Evolutionary conservation across 2,888 invertebrate species (phyloP).

Genomic region (Epistrophe grossulariae): DNA sequence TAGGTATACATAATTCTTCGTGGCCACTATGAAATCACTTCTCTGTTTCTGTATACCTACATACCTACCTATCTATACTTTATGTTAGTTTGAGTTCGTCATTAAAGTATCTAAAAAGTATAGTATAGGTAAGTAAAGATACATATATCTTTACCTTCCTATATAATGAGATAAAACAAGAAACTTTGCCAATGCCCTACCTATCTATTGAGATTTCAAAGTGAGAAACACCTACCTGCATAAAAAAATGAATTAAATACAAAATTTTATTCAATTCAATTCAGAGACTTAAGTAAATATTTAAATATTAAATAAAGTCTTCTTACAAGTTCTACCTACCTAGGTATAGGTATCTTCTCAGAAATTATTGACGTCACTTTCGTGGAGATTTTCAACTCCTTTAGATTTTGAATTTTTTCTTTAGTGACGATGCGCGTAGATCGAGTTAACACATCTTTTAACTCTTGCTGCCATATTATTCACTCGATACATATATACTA

Average conservation of each 20-base stretch:
- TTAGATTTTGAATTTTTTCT: too few species aligned
- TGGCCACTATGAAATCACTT: background rate
- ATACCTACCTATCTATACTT: background rate
- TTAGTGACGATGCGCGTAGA: too few species aligned
- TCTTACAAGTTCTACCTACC: background rate
- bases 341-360: too few species aligned
- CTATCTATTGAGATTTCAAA: too few species aligned
- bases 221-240: too few species aligned
- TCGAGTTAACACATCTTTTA: too few species aligned
- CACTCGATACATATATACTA: too few species aligned
- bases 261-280: background rate
- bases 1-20: background rate
- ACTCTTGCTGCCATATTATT: too few species aligned
- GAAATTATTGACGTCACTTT: background rate
- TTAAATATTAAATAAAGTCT: too few species aligned
- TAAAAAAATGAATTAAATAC: background rate
- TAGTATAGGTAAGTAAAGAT: background rate
- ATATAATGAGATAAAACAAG: background rate
- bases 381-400: too few species aligned
- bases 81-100: constrained; percentile 3
- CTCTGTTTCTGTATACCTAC: background rate
- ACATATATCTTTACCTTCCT: too few species aligned
- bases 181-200: background rate
- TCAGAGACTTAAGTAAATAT: background rate
- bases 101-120: background rate